Evolutionary conservation across 2,888 invertebrate species (phyloP).

Genomic region (Blera fallax): DNA sequence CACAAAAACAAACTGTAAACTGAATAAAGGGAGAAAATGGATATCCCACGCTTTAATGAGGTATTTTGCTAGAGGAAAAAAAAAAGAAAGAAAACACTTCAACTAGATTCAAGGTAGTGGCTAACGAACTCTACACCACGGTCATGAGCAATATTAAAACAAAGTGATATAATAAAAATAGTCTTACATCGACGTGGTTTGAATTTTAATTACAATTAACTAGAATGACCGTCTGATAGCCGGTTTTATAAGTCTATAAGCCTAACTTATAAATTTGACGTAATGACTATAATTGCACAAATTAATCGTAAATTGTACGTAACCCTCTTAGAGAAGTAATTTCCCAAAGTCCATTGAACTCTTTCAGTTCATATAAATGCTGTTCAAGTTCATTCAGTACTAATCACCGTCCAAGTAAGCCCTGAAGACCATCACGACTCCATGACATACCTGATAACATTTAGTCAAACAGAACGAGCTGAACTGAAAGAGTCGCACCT

Average conservation of each 20-base stretch:
- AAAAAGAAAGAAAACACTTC: not conserved
- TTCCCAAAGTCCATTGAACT: conserved; percentile 14
- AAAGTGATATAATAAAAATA: not conserved
- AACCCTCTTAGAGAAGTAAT: not conserved
- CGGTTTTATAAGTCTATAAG: not conserved
- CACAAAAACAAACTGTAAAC: too few relatives aligned
- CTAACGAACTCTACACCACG: not conserved
- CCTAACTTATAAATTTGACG: not conserved
- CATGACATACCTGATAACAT: not conserved
- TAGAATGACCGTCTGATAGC: not conserved
- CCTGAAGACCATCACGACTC: conserved; percentile 6
- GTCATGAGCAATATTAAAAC: not conserved
- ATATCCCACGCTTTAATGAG: not conserved
- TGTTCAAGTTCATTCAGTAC: conserved; percentile 44
- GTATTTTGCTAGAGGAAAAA: not conserved
- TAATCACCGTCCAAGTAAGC: not conserved
- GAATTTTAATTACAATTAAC: not conserved
- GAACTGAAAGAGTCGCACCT: conserved; percentile 22
- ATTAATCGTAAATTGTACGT: not conserved
- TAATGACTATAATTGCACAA: not conserved
- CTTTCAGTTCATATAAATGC: not conserved
- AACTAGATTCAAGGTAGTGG: not conserved
- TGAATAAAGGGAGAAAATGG: too few relatives aligned
- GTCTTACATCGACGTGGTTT: not conserved
- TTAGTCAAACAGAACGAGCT: conserved; percentile 18